Conservation (phyloP, 1,140 invertebrate species). For the Trypoxylus dichotomus region DNA sequence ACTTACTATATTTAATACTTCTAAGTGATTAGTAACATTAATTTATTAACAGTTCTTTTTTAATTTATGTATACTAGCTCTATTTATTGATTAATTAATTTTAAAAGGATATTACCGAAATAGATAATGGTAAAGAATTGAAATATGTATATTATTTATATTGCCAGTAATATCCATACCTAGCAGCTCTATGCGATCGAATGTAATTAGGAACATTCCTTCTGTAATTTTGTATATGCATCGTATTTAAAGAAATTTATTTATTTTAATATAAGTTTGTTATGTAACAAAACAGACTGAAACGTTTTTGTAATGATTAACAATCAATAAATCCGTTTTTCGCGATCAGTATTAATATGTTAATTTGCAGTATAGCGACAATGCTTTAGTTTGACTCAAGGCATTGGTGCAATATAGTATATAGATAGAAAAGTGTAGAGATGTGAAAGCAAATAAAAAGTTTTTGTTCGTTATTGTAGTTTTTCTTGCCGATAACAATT, state of each 20-base stretch:
- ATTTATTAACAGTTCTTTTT: background rate
- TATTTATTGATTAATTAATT: background rate
- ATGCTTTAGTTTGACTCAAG: background rate
- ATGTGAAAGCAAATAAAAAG: background rate
- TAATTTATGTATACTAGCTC: background rate
- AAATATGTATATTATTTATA: background rate
- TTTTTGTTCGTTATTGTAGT: background rate
- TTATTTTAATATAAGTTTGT: constrained; percentile 11
- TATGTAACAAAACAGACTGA: background rate
- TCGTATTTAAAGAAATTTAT: background rate
- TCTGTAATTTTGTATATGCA: background rate
- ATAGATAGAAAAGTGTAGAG: background rate
- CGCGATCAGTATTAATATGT: constrained; percentile 17
- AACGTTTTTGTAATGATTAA: background rate
- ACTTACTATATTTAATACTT: background rate
- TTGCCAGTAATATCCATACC: background rate
- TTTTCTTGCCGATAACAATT: background rate
- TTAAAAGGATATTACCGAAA: background rate
- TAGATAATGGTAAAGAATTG: background rate
- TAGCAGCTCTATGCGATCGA: background rate
- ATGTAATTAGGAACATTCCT: constrained; percentile 9
- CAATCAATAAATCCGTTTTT: background rate
- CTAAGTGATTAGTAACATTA: background rate
- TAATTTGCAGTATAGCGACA: background rate
- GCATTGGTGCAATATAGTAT: background rate